Evolutionary conservation across 2,797 vertebrate genomes (phyloP), one percentile per base, ranked within the genome.

Genomic region (Acridotheres tristis): DNA sequence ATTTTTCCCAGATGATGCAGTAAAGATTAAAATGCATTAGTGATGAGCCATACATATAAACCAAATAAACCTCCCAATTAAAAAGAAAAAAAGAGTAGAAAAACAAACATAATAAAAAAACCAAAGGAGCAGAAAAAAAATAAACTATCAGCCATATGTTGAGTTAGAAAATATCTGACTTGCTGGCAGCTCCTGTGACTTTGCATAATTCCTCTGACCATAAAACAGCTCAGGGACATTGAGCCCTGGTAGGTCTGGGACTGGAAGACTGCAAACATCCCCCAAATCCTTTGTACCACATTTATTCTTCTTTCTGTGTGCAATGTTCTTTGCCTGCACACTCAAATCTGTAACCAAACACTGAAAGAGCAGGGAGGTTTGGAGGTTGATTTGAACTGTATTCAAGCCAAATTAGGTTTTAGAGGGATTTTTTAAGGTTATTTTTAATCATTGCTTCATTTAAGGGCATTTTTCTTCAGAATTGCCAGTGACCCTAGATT

Each of bases 1-100:
- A 6, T 88, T 96, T 97, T 85, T 78, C 88, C 58, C 85, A 90
- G 89, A 93, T 93, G 96, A 97, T 19, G 90, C 66, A 84, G 86
- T 91, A 95, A 96, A 95, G 88, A 95, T 65, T 95, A 77, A 94
- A 95, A 95, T 83, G 74, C 55, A 85, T 94, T 76, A 89, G 57
- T 23, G 71, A 88, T 54, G 72, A 93, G 62, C 81, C 88, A 40
- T 25, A 75, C 21, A 11, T 21, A 62, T 6, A 68, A 91, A 93
- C 2, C 57, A 95, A 96, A 93, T 85, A 97, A 97, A 94, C 36
- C 27, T 54, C 3, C 3, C 26, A 67, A 85, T 82, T 93, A 88
- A 95, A 81, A 80, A 94, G 96, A 45, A 85, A 93, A 81, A 61
- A 92, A 89, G 53, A 16, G 10, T 27, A 92, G 51, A 48, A 95